phyloP scores from a whole-genome alignment of 2,888 invertebrate genomes.

The Trisateles emortualis region DNA sequence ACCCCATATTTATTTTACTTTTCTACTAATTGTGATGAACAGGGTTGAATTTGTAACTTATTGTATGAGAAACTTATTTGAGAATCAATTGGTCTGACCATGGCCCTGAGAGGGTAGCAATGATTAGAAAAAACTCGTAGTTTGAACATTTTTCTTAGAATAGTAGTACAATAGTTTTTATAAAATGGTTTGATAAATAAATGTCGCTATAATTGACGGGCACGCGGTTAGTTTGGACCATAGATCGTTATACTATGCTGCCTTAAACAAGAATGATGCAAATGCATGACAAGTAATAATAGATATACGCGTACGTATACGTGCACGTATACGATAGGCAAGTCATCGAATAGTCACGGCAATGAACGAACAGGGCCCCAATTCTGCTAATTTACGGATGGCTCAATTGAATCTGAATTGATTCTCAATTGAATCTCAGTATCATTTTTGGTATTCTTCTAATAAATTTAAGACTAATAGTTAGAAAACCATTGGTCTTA shows the following conservation, averaged over 20 bases:
- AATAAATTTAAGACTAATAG: too few relatives aligned
- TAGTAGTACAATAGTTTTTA: conserved; percentile 28
- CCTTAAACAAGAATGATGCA: too few relatives aligned
- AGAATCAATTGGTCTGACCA: conserved; percentile 28
- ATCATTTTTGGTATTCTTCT: too few relatives aligned
- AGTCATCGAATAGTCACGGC: too few relatives aligned
- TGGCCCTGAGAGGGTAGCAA: conserved; percentile 13
- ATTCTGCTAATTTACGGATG: too few relatives aligned
- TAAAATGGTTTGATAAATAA: conserved; percentile 31
- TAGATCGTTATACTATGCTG: conserved; percentile 47
- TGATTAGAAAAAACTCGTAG: conserved; percentile 23
- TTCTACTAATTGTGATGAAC: conserved; percentile 15
- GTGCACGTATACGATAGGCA: too few relatives aligned
- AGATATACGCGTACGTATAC: too few relatives aligned
- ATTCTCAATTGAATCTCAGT: too few relatives aligned
- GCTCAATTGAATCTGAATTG: too few relatives aligned
- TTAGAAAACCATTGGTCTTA: too few relatives aligned
- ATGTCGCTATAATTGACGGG: conserved; percentile 50
- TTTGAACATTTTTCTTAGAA: conserved; percentile 28
- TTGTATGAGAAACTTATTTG: conserved; percentile 21
- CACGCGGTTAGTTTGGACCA: conserved; percentile 53
- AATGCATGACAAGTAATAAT: too few relatives aligned
- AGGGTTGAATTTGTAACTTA: conserved; percentile 14
- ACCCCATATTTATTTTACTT: conserved; percentile 18
- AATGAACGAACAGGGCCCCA: too few relatives aligned